Base-by-base conservation (phyloP, 1,140 invertebrate species). In the Chrysomallon squamiferum region DNA sequence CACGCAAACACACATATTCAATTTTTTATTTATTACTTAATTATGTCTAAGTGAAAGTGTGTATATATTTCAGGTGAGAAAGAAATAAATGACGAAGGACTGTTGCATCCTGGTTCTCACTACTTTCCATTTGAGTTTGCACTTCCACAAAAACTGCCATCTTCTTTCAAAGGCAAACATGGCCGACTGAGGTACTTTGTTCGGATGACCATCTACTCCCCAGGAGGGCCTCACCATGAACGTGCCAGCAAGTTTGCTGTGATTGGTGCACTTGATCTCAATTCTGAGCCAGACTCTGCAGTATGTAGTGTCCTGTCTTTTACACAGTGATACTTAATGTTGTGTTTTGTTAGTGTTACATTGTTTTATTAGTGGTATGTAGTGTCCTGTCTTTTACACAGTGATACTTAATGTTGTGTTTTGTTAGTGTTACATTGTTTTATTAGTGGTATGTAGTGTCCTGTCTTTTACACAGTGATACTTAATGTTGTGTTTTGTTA, bases 61-160 rank as follows among this genome's bases (percentile, higher is more conserved):
- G n/a, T n/a, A n/a, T n/a, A n/a, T n/a, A n/a, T 72, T 74, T 13
- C 72, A 82, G 80, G 76, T 32, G 80, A 82, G 47, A 80, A 82
- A 59, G 74, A 80, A 32, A 73, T 74, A n/a, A 65, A 71, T 56
- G 78, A 82, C 57, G 80, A 76, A 65, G 77, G 77, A 52, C 56
- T 78, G 9, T 65, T 82, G 22, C 78, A 82, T 47, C 62, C 78
- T 20, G 80, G 80, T 20, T 82, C 80, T 29, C 78, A 82, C 68
- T 82, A 82, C 62, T 82, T 82, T 60, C 80, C 80, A 49, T 82
- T 82, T 68, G 80, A 82, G 66, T 82, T 82, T 66, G 74, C 71
- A 9, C 68, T 82, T 56, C 80, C 80, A 47, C 62, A 63, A 25
- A 75, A 76, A 65, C 71, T 79, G 41, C 80, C 80, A 30, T 80